Percentiles rank a stretch among this genome's conserved stretches.
phyloP scores from a whole-genome alignment of 2,797 vertebrate species.

The Oreochromis grahami region DNA sequence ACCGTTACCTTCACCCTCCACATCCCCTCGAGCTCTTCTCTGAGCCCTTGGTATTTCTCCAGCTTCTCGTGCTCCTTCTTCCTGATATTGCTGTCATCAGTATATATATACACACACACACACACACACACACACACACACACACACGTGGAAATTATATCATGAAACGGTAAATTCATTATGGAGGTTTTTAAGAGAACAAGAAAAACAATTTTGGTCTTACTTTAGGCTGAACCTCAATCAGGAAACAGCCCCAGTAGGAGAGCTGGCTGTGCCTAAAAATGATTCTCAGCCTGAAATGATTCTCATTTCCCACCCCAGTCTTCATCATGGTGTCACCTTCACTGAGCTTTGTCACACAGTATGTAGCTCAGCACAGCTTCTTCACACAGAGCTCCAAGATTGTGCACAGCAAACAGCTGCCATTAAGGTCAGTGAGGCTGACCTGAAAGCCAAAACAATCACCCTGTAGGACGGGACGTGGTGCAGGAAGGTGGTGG shows the following conservation, averaged over 20 bases:
- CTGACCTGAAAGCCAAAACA: constrained; percentile 7
- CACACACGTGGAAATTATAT: no score
- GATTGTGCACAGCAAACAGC: constrained; percentile 16
- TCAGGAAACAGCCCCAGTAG: neutral
- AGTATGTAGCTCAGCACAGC: neutral
- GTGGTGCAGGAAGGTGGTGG: neutral
- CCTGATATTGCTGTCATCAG: no score
- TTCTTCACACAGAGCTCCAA: constrained; percentile 14
- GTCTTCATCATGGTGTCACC: constrained; percentile 25
- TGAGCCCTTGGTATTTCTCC: no score
- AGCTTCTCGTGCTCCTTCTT: no score
- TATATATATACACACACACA: no score
- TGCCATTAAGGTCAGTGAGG: constrained; percentile 18
- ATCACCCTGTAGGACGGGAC: neutral
- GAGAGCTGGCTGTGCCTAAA: neutral
- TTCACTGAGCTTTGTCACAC: constrained; percentile 27
- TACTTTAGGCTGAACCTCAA: neutral
- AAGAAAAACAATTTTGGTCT: neutral
- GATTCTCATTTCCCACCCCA: neutral
- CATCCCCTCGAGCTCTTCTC: no score
- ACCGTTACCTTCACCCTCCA: no score
- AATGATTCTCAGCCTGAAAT: neutral
- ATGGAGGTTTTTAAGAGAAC: neutral
- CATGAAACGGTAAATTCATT: neutral
- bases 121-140: no score